Evolutionary conservation across 2,113 vertebrate species (phyloP).

Genomic region (Microtus pennsylvanicus): DNA sequence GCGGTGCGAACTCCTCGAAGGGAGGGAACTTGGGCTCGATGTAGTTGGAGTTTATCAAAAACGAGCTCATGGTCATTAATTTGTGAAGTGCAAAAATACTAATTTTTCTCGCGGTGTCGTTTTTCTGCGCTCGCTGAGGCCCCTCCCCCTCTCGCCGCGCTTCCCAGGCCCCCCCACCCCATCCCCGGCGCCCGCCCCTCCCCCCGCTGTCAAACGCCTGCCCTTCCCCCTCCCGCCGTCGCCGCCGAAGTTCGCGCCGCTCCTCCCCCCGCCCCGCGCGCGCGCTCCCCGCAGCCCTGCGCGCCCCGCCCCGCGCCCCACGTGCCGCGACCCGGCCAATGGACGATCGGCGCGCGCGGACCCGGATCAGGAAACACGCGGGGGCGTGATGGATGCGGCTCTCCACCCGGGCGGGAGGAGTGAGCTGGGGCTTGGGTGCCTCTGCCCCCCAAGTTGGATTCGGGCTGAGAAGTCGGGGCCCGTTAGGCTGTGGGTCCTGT

Average conservation of each 20-base stretch:
- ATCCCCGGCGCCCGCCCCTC: slow-evolving; percentile 69
- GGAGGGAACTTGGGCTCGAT: slow-evolving; percentile 98
- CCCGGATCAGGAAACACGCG: slow-evolving; percentile 91
- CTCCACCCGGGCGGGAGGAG: neutral
- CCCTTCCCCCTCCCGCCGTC: slow-evolving; percentile 79
- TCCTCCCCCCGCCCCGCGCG: slow-evolving; percentile 36
- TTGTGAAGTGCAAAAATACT: slow-evolving; percentile 99
- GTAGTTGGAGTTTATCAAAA: slow-evolving; percentile 99
- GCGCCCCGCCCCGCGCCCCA: slow-evolving; percentile 76
- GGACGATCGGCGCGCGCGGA: slow-evolving; percentile 84
- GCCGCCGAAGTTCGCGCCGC: slow-evolving; percentile 79
- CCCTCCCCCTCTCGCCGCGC: slow-evolving; percentile 91
- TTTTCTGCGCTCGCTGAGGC: slow-evolving; percentile 97
- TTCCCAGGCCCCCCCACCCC: slow-evolving; percentile 54
- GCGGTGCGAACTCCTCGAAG: slow-evolving; percentile 97
- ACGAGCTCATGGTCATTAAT: slow-evolving; percentile 99
- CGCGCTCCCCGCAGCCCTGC: slow-evolving; percentile 54
- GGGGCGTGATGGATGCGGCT: slow-evolving; percentile 78
- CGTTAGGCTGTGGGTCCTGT: neutral
- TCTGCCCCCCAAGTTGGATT: slow-evolving; percentile 35
- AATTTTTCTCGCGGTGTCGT: slow-evolving; percentile 99
- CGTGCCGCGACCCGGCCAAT: slow-evolving; percentile 82
- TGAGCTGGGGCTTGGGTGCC: neutral
- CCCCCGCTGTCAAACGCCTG: slow-evolving; percentile 91
- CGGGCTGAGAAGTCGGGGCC: slow-evolving; percentile 14